A percentile compares a stretch with the other conserved stretches of the same genome.
Evolutionary conservation across 2,888 invertebrate species (phyloP).

Genomic region (Tachystola acroxantha): DNA sequence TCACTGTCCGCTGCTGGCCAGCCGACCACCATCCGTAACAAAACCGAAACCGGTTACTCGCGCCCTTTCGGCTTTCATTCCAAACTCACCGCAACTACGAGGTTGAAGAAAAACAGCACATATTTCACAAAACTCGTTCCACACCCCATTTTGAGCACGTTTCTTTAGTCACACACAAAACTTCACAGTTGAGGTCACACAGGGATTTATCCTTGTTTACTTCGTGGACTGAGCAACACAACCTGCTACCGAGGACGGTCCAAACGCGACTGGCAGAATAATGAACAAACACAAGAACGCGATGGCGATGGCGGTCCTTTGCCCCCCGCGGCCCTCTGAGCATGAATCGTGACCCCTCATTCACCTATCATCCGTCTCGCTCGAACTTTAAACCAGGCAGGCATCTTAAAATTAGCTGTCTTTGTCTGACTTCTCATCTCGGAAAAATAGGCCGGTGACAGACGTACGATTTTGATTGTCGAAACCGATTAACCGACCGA

Average conservation of each 20-base stretch:
- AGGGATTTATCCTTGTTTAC: constrained; percentile 46
- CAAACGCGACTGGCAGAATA: constrained; percentile 64
- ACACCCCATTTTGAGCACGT: constrained; percentile 79
- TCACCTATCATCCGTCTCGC: constrained; percentile 49
- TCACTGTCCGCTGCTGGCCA: constrained; percentile 55
- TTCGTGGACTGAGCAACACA: constrained; percentile 26
- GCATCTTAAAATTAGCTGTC: constrained; percentile 12
- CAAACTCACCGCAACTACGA: constrained; percentile 86
- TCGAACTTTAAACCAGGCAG: constrained; percentile 26
- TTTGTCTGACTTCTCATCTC: constrained; percentile 46
- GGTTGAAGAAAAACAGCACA: constrained; percentile 88
- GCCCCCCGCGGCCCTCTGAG: constrained; percentile 30
- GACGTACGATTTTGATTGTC: no score
- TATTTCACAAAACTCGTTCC: constrained; percentile 89
- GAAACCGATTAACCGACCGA: no score
- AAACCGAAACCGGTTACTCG: constrained; percentile 59
- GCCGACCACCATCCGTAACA: constrained; percentile 51
- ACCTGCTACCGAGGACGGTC: constrained; percentile 29
- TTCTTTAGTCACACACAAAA: constrained; percentile 53
- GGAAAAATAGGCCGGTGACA: no score
- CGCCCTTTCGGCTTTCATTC: constrained; percentile 43
- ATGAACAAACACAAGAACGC: constrained; percentile 34
- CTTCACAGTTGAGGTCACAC: constrained; percentile 55
- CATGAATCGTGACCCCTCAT: constrained; percentile 62
- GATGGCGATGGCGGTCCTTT: constrained; percentile 64